Evolutionary conservation across 2,888 invertebrate genomes (phyloP), one percentile per base, ranked within the genome.

Genomic region (Lasioglossum malachurum): DNA sequence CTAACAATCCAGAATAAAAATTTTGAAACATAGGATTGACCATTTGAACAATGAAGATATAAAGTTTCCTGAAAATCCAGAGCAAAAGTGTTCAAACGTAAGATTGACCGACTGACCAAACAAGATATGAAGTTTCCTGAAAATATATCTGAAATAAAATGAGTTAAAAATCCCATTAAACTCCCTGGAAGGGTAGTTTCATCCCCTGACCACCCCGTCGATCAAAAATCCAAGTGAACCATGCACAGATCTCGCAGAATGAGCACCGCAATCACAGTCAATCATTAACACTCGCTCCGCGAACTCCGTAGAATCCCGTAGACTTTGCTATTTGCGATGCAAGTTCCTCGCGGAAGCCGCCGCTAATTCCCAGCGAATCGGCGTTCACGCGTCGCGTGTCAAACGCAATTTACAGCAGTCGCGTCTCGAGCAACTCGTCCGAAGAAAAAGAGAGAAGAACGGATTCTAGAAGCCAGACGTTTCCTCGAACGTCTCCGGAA

Each of bases 301-400:
- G 8, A 53, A 23, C 12, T 38, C 27, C 35, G 19, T 71, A 49
- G 49, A 38, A 60, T 44, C 10, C n/a, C n/a, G 31, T 53, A 23
- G 8, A 3, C 3, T 53, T n/a, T 3, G 53, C 53, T 23, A 10
- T 53, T 53, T 16, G 60, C 5, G 7, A 31, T 7, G 16, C 60
- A 64, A 64, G 60, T 31, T 64, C 7, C 27, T 31, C 46, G 23
- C 57, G 35, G 69, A 44, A 71, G 57, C 72, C 16, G 41, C 16
- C 19, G 75, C 27, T 71, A 46, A 83, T 80, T 83, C 23, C 46
- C 80, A n/a, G 64, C 57, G 27, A 38, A 74, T 35, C 23, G 23
- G 49, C 46, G 53, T 80, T 83, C 60, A 41, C 83, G 80, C 75
- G 80, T 75, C 83, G 83, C 71, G 71, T 75, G 83, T 83, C 75